phyloP scores from a whole-genome alignment of 2,888 invertebrate species.

The Platycheirus rosarum region DNA sequence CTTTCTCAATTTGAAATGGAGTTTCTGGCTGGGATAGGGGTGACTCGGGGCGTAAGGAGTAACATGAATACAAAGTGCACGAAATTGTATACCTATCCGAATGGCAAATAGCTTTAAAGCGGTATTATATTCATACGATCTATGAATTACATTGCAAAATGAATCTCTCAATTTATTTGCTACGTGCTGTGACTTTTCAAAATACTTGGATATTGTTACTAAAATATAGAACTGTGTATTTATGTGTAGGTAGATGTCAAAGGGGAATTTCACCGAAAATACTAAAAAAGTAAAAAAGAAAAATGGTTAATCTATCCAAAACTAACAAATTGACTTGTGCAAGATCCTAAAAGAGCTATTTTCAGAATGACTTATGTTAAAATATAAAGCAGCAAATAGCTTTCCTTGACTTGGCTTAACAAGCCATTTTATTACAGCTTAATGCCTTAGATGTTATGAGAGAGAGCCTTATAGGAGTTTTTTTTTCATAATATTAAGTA shows the following conservation, averaged over 20 bases:
- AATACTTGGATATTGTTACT: background rate
- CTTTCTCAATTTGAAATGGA: constrained; percentile 60
- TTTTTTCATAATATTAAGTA: too few relatives aligned
- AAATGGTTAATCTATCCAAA: too few relatives aligned
- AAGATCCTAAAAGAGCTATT: too few relatives aligned
- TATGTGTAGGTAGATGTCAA: background rate
- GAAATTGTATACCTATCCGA: constrained; percentile 35
- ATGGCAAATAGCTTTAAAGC: constrained; percentile 34
- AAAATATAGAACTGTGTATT: background rate
- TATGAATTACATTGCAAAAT: constrained; percentile 72
- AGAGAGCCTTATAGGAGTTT: too few relatives aligned
- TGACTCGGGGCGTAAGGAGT: constrained; percentile 6
- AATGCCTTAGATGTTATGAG: too few relatives aligned
- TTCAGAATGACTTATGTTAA: too few relatives aligned
- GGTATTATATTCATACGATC: constrained; percentile 46
- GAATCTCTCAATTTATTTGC: constrained; percentile 73
- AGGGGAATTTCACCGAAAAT: background rate
- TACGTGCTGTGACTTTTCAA: constrained; percentile 68
- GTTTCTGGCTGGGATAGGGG: background rate
- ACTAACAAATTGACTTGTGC: too few relatives aligned
- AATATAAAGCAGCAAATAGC: too few relatives aligned
- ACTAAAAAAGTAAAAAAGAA: too few relatives aligned
- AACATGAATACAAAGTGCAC: constrained; percentile 69
- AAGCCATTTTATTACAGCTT: too few relatives aligned
- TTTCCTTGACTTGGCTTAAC: too few relatives aligned